Base-by-base conservation (phyloP, 2,888 invertebrate species). In the Unio pictorum region DNA sequence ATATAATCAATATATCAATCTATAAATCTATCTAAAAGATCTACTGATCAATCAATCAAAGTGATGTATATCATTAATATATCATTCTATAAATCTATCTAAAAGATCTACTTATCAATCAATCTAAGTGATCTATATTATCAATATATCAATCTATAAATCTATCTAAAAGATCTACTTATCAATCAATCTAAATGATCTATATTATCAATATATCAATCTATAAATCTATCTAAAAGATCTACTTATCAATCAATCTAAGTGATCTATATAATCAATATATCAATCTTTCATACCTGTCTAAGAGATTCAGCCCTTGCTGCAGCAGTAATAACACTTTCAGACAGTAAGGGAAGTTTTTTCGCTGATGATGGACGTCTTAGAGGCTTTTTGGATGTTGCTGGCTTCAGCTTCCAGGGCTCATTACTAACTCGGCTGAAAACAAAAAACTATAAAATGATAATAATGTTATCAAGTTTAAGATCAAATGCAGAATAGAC, bases 371-470 rank as follows among this genome's bases (percentile, higher is more conserved):
- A 74, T 8, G 88, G 87, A 57, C 86, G 76, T 30, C 87, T 73
- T 8, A 78, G 69, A 15, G 79, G 78, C 69, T 80, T 81, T 61
- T 80, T 83, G 7, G 74, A 71, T 11, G 69, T 65, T 5, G 78
- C 70, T n/a, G 73, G 72, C 66, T 82, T 83, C 64, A 83, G 68
- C 54, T 83, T 85, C 87, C 86, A 86, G 18, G 86, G 86, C 62
- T 86, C 85, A 77, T 83, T 85, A 67, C 85, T 84, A 4, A 87
- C 77, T 83, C 87, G 86, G 70, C 87, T 88, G 77, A 26, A 68
- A 78, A 60, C 28, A 57, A 26, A 20, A 55, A 67, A 63, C 58
- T 68, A 55, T 18, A 30, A 63, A 56, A 20, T 60, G 4, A 56
- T 45, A 67, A 54, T 18, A 23, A 60, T 56, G 11, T 62, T 5